A percentile compares a stretch with the other conserved stretches of the same genome.
Conservation (phyloP, 2,888 invertebrate species). For the Dendrolimus pini region DNA sequence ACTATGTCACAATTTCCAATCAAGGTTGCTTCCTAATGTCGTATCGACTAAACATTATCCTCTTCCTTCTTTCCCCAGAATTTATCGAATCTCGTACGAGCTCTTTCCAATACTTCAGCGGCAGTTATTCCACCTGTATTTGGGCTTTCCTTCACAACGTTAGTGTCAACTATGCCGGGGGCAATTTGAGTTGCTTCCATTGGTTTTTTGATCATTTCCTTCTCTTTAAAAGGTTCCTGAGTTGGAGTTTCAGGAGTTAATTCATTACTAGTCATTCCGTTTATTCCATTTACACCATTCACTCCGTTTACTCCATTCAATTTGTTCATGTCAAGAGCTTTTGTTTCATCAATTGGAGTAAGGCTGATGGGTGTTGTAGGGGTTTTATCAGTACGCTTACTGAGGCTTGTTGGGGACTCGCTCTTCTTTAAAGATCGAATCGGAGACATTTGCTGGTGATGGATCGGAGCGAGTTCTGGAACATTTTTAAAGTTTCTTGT, state of each 20-base stretch:
- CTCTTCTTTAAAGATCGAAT: slow-evolving; percentile 70
- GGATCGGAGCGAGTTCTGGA: slow-evolving; percentile 72
- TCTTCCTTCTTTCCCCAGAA: slow-evolving; percentile 87
- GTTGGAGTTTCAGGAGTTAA: slow-evolving; percentile 60
- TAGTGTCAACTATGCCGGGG: slow-evolving; percentile 75
- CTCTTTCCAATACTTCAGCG: slow-evolving; percentile 86
- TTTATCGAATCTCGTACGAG: slow-evolving; percentile 88
- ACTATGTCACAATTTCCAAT: slow-evolving; percentile 34
- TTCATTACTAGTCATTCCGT: slow-evolving; percentile 43
- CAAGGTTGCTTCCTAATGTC: slow-evolving; percentile 19
- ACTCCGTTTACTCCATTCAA: slow-evolving; percentile 47
- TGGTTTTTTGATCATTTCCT: slow-evolving; percentile 63
- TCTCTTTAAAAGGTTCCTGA: slow-evolving; percentile 46
- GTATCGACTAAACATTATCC: slow-evolving; percentile 64
- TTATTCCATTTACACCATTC: slow-evolving; percentile 36
- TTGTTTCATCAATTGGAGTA: slow-evolving; percentile 70
- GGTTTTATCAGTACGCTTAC: slow-evolving; percentile 70
- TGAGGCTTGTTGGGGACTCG: slow-evolving; percentile 66
- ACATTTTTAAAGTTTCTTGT: slow-evolving; percentile 30
- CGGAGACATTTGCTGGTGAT: slow-evolving; percentile 73
- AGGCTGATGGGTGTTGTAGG: slow-evolving; percentile 69
- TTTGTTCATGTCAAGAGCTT: slow-evolving; percentile 64
- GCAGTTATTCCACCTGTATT: slow-evolving; percentile 75
- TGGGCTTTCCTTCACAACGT: slow-evolving; percentile 62
- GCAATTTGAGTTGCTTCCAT: slow-evolving; percentile 69